Evolutionary conservation across 2,888 invertebrate species (phyloP).

Genomic region (Drosophila lutescens): DNA sequence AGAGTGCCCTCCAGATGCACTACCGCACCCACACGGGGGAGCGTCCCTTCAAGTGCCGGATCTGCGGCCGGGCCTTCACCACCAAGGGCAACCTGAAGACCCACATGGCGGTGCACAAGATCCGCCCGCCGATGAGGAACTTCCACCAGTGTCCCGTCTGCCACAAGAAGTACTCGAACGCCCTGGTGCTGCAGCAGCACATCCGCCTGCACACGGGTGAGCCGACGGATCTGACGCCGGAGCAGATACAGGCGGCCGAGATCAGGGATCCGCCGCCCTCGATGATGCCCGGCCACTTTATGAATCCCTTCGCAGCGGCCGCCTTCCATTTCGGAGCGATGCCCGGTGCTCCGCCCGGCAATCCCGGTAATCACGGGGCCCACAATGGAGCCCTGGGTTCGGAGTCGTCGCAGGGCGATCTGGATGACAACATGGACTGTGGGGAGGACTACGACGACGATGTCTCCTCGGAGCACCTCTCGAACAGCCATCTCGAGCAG

Average conservation of each 20-base stretch:
- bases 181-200: conserved; percentile 96
- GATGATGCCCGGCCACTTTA: conserved; percentile 84
- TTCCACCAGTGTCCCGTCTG: conserved; percentile 99
- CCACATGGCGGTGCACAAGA: conserved; percentile 99
- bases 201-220: conserved; percentile 96
- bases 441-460: conserved; percentile 84
- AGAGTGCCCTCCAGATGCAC: conserved; percentile 99
- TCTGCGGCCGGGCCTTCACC: conserved; percentile 98
- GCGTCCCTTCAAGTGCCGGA: conserved; percentile 96
- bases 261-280: conserved; percentile 90
- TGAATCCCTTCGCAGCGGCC: conserved; percentile 83
- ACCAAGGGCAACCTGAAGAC: conserved; percentile 99
- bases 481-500: conserved; percentile 78
- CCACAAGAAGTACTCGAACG: conserved; percentile 98
- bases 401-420: conserved; percentile 84
- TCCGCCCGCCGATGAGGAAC: conserved; percentile 95
- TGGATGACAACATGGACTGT: conserved; percentile 84
- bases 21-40: conserved; percentile 88
- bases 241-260: conserved; percentile 94
- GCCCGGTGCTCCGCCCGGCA: conserved; percentile 52
- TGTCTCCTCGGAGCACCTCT: conserved; percentile 83
- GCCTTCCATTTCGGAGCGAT: conserved; percentile 83
- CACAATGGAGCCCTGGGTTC: conserved; percentile 83
- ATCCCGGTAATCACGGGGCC: conserved; percentile 36
- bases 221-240: conserved; percentile 92